Percentiles rank a stretch among this genome's conserved stretches.
These are phyloP conservation scores for Penaeus japonicus DNA, from an alignment of 1,140 invertebrate genomes.

Conservation along the genomic window DNA sequence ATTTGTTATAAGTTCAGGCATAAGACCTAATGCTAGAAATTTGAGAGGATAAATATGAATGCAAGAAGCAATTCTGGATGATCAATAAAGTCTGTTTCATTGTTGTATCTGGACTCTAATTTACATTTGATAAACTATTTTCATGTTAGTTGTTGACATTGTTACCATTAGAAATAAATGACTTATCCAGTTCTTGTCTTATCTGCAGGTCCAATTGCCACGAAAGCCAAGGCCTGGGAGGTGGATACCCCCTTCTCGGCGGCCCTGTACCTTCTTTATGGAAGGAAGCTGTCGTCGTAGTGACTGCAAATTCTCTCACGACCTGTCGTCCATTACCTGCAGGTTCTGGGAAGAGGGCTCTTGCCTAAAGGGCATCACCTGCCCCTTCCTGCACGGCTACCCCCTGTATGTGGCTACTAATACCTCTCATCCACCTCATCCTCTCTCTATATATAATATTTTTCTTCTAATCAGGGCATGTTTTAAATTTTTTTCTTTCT, in stretches of 20 bases:
- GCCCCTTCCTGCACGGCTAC: conserved; percentile 69
- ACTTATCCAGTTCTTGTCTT: not conserved
- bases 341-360: conserved; percentile 67
- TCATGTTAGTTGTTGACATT: too few relatives aligned
- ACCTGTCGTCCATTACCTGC: conserved; percentile 68
- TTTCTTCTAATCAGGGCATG: too few relatives aligned
- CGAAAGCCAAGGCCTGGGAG: conserved; percentile 48
- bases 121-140: too few relatives aligned
- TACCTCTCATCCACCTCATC: conserved; percentile 20
- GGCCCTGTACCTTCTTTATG: conserved; percentile 68
- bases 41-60: too few relatives aligned
- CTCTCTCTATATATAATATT: not conserved
- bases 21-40: too few relatives aligned
- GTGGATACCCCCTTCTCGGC: conserved; percentile 54
- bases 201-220: conserved; percentile 58
- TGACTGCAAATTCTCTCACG: conserved; percentile 70
- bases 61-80: too few relatives aligned
- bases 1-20: too few relatives aligned
- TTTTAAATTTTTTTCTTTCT: not conserved
- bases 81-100: too few relatives aligned
- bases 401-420: conserved; percentile 49
- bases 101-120: too few relatives aligned
- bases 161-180: not conserved
- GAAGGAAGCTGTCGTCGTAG: conserved; percentile 67
- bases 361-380: conserved; percentile 66